Evolutionary conservation across 2,888 invertebrate species (phyloP), one percentile per base, ranked within the genome.

Genomic region (Halictus ligatus): DNA sequence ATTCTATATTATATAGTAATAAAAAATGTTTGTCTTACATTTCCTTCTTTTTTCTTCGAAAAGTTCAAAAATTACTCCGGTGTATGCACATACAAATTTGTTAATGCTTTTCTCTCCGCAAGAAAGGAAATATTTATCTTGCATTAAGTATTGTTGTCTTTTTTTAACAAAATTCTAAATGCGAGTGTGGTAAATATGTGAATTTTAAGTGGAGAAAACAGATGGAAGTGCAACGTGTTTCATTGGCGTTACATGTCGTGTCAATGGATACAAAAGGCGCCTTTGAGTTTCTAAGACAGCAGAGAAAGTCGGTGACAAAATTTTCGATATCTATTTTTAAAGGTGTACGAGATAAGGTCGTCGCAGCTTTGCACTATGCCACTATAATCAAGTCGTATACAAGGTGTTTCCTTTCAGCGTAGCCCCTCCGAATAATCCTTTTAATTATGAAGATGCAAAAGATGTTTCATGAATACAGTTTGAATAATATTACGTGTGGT

Each of bases 241-340:
- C 77, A 13, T 48, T 29, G 73, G 18, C 18, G 29, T 48, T 29
- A 7, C 48, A 2, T 18, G 48, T 74, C 77, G 72, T 60, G 78
- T 46, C 76, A n/a, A 40, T 67, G 81, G 75, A 80, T 77, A 72
- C 85, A 67, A 40, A 35, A 54, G 72, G 75, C 25, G 25, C 58
- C 58, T 60, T 60, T 25, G n/a, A 71, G 83, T 83, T 77, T 79
- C 78, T 76, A 78, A 78, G 80, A 74, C 83, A 72, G 80, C 54
- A 86, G 88, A 81, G 84, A 86, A 88, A 86, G 84, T 84, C 84
- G 79, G 60, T 76, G 82, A 83, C 81, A 86, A 83, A 58, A 82
- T 82, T 72, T 84, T 60, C 60, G 69, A 82, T 73, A 75, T 35
- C 60, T 78, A 80, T 85, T 87, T 89, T 81, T 80, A 75, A 78